Conservation (phyloP, 53 echinoderm and acorn worm genomes). For the Antedon mediterranea region DNA sequence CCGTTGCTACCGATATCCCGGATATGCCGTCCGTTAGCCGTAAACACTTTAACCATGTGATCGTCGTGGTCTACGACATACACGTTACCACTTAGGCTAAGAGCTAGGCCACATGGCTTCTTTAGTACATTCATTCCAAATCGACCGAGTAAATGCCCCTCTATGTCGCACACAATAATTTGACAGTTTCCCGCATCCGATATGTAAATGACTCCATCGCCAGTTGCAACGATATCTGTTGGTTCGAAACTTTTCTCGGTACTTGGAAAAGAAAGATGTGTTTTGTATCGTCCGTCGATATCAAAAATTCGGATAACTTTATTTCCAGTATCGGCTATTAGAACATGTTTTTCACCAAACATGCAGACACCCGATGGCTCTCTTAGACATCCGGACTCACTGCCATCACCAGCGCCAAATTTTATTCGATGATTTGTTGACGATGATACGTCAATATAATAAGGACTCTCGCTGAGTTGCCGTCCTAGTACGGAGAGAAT, state of each 20-base stretch:
- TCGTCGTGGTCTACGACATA: slow-evolving; percentile 77
- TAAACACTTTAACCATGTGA: slow-evolving; percentile 27
- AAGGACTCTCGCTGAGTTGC: slow-evolving; percentile 65
- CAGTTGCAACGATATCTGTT: slow-evolving; percentile 54
- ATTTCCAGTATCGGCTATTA: slow-evolving; percentile 93
- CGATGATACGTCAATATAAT: slow-evolving; percentile 47
- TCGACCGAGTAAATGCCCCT: slow-evolving; percentile 47
- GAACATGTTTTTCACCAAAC: slow-evolving; percentile 39
- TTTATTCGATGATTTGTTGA: slow-evolving; percentile 5
- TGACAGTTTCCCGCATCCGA: slow-evolving; percentile 3
- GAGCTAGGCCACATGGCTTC: slow-evolving; percentile 76
- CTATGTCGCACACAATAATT: slow-evolving; percentile 66
- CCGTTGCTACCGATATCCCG: slow-evolving; percentile 65
- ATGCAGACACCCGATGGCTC: slow-evolving; percentile 97
- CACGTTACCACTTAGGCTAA: slow-evolving; percentile 60
- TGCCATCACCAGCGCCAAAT: not conserved
- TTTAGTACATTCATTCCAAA: slow-evolving; percentile 55
- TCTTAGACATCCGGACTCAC: slow-evolving; percentile 29
- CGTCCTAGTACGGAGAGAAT: slow-evolving; percentile 71
- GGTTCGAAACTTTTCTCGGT: slow-evolving; percentile 78
- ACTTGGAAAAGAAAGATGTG: slow-evolving; percentile 59
- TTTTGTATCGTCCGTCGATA: slow-evolving; percentile 68
- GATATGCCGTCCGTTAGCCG: slow-evolving; percentile 21
- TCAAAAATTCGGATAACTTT: slow-evolving; percentile 80
- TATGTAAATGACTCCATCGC: slow-evolving; percentile 32